These are phyloP conservation scores for Chrysotoxum bicinctum DNA, from an alignment of 2,888 invertebrate species.

Conservation along the genomic window DNA sequence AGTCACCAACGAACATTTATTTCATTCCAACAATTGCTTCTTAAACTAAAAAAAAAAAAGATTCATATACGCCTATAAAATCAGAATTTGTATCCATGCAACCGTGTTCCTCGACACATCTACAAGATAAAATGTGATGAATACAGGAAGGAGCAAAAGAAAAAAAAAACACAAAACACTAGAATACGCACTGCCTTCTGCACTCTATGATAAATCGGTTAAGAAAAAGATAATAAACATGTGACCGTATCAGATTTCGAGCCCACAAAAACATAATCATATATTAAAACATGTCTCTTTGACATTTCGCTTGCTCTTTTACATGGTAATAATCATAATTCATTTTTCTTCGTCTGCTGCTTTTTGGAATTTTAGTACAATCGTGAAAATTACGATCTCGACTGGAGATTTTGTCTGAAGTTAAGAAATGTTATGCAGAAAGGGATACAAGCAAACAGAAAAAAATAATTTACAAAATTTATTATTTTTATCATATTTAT, in stretches of 20 bases:
- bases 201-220: slow-evolving; percentile 73
- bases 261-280: slow-evolving; percentile 81
- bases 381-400: slow-evolving; percentile 68
- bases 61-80: slow-evolving; percentile 62
- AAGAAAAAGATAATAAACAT: slow-evolving; percentile 71
- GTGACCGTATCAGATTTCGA: slow-evolving; percentile 81
- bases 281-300: slow-evolving; percentile 82
- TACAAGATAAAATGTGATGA: slow-evolving; percentile 63
- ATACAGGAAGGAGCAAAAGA: slow-evolving; percentile 65
- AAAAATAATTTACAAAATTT: slow-evolving; percentile 2
- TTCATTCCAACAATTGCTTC: not conserved
- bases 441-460: not conserved
- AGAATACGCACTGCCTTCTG: slow-evolving; percentile 72
- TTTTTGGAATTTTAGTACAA: slow-evolving; percentile 65
- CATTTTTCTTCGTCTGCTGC: slow-evolving; percentile 78
- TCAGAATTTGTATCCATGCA: slow-evolving; percentile 57
- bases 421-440: slow-evolving; percentile 43
- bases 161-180: slow-evolving; percentile 44
- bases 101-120: slow-evolving; percentile 54
- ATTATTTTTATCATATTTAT: slow-evolving; percentile 20
- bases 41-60: slow-evolving; percentile 15
- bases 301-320: slow-evolving; percentile 82
- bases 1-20: slow-evolving; percentile 17
- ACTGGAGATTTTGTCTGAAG: slow-evolving; percentile 64
- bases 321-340: slow-evolving; percentile 82